Evolutionary conservation across 2,797 vertebrate species (phyloP), one percentile per base, ranked within the genome.

Genomic region (Thalassophryne amazonica): DNA sequence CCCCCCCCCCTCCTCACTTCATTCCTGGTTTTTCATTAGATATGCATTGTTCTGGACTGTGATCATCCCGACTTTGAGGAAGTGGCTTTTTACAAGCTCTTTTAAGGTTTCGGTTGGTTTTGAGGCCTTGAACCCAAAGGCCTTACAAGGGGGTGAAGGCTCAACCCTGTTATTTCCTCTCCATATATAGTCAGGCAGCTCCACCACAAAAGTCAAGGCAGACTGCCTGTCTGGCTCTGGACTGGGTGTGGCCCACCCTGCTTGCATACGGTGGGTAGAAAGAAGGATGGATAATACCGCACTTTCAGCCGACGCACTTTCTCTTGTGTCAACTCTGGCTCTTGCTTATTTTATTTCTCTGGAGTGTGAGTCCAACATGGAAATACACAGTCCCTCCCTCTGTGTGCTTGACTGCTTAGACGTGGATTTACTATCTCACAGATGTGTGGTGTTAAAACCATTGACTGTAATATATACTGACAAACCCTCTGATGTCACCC

Each of bases 101-200:
- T 85, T 83, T 83, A 84, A 80, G 80, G 61, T 73, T 78, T 62
- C 0, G 12, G 30, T 67, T 49, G 76, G 82, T 80, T 86, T 86
- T 73, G 68, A 81, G 78, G 85, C 76, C 56, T 69, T 35, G n/a
- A 60, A 74, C 63, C 58, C 7, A 3, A 78, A 77, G 78, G 64
- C 78, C 71, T 73, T 78, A 78, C 81, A 85, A 83, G 78, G 80
- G 75, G 69, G 64, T 28, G 74, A 76, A 62, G 58, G 72, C 84
- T 73, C 76, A 81, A 85, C 80, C 78, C 78, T 82, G 79, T 76
- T 70, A 78, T 86, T 88, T 88, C 63, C 75, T 76, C 70, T 87
- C 90, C 89, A 88, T 90, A 91, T 90, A 88, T 91, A 90, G 90
- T 84, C 81, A 88, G 64, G 72, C 76, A 69, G 80, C 78, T 61